phyloP scores from a whole-genome alignment of 2,113 vertebrate species.

The Calcarius ornatus region DNA sequence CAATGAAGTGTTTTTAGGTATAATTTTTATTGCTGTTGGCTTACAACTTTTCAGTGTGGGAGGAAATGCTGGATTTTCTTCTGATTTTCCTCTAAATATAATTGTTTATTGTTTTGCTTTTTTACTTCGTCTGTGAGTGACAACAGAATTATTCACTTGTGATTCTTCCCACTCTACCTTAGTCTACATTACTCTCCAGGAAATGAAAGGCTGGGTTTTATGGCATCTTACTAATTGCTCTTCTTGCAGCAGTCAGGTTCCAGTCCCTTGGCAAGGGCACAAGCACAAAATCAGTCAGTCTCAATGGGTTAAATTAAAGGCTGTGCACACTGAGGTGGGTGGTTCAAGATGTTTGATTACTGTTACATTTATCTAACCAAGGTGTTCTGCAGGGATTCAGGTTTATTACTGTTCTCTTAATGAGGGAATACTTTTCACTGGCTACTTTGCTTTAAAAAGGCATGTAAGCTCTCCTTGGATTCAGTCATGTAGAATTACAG shows the following conservation, averaged over 20 bases:
- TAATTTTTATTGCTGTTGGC: neutral
- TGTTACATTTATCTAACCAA: neutral
- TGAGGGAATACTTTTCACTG: neutral
- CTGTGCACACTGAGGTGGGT: neutral
- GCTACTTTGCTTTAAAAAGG: neutral
- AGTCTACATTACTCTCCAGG: neutral
- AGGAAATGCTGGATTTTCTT: neutral
- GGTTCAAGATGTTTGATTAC: neutral
- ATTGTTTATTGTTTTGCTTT: neutral
- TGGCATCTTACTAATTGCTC: neutral
- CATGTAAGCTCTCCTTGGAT: neutral
- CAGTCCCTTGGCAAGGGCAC: neutral
- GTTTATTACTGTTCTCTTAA: neutral
- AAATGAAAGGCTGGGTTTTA: neutral
- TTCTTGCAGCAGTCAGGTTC: neutral
- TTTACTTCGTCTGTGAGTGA: neutral
- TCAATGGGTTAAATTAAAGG: neutral
- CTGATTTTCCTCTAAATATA: neutral
- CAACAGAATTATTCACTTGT: neutral
- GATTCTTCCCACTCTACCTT: neutral
- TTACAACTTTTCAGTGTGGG: neutral
- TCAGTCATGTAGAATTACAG: neutral
- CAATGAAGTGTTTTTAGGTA: neutral
- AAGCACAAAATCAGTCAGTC: neutral
- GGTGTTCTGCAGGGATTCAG: neutral